Base-by-base conservation (phyloP, 1,140 invertebrate species). In the Capitella teleta region DNA sequence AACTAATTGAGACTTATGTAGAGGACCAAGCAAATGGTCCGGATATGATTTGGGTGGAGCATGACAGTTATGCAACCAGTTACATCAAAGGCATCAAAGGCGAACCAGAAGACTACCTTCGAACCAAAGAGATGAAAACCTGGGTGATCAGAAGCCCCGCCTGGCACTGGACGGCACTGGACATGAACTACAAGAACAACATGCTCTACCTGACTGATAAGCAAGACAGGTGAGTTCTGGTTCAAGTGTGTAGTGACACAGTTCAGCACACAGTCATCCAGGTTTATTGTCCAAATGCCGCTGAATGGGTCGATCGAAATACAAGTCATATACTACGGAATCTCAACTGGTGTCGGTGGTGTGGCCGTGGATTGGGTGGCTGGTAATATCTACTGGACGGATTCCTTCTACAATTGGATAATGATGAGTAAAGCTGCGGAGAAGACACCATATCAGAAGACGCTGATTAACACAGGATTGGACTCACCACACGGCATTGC, bases 311-410 rank as follows among this genome's bases (percentile, higher is more conserved):
- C 47, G 2, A 6, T 49, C 18, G 21, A 49, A 21, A 41, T 49
- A 4, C 37, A 41, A 12, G 21, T 49, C 8, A 6, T 40, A 19
- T 21, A 44, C 18, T 44, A 42, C 19, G 49, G 49, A 25, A 44
- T 28, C 14, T 51, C 49, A 18, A 28, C 38, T 5, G 26, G 30
- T 5, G 49, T 51, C 12, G 28, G 44, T 43, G 49, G 49, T 18
- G 23, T 51, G 8, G 82, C 88, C 10, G 77, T 98, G 10, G 94
- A 98, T 73, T 93, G 87, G 83, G 74, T 91, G 28, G 83, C 86
- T 0, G 77, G 89, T 57, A 94, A 91, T 58, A 79, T 98, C 40
- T 98, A 92, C 69, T 98, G 94, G 90, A 92, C 91, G 0, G 94
- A 98, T 73, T 47, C 45, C 4, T 25, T 51, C 5, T 51, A 46